Percentiles rank a stretch among this genome's conserved stretches.
phyloP scores from a whole-genome alignment of 2,797 vertebrate genomes.

The Parauchenoglanis punctatus region DNA sequence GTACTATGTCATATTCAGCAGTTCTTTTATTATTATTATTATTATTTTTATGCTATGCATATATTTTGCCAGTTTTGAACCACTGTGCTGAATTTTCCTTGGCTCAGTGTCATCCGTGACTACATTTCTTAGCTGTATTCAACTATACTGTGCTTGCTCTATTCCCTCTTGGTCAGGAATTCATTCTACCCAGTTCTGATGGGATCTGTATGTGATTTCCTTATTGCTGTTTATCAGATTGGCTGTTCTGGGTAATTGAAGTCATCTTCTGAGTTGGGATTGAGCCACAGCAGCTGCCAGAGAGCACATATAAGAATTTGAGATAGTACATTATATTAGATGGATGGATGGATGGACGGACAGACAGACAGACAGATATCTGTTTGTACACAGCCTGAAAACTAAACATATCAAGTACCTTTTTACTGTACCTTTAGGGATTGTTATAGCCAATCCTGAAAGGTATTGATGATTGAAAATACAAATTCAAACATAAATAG shows the following conservation, averaged over 20 bases:
- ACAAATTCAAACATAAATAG: neutral
- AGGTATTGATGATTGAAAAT: neutral
- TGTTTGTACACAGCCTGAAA: neutral
- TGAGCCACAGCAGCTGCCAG: neutral
- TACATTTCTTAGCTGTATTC: neutral
- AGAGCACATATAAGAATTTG: neutral
- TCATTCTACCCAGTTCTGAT: neutral
- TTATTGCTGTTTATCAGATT: neutral
- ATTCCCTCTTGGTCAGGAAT: neutral
- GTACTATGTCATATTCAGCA: neutral
- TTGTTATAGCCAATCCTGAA: neutral
- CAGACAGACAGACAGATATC: too few relatives aligned
- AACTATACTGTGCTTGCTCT: neutral
- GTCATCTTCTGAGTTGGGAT: neutral
- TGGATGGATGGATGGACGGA: too few relatives aligned
- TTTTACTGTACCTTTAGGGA: neutral
- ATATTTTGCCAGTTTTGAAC: neutral
- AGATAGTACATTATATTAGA: neutral
- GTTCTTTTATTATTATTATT: too few relatives aligned
- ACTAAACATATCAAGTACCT: neutral
- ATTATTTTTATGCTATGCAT: conserved; percentile 1
- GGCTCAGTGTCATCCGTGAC: neutral
- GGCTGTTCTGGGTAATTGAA: neutral
- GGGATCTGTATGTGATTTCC: neutral
- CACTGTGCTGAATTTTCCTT: neutral